Evolutionary conservation across 1,140 invertebrate genomes (phyloP).

Genomic region (Macrosteles quadrilineatus): DNA sequence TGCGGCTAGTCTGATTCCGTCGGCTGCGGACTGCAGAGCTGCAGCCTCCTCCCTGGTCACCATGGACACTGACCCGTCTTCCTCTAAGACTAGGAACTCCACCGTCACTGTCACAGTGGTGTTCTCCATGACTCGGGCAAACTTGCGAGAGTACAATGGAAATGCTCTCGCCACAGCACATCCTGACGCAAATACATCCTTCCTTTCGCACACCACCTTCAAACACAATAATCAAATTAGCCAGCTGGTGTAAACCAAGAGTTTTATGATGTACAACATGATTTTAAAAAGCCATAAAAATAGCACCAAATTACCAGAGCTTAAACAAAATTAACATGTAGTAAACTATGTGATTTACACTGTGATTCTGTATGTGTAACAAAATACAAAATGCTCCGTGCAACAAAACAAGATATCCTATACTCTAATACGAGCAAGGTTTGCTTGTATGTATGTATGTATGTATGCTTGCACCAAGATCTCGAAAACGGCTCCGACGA

Average conservation of each 20-base stretch:
- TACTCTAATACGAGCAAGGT: too few relatives aligned
- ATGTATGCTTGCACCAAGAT: too few relatives aligned
- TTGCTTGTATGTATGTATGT: too few relatives aligned
- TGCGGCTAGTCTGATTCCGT: constrained; percentile 72
- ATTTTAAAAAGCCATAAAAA: background rate
- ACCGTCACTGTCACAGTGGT: constrained; percentile 53
- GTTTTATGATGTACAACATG: background rate
- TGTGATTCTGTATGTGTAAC: too few relatives aligned
- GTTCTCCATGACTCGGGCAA: constrained; percentile 42
- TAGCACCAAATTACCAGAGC: background rate
- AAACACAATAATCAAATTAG: constrained; percentile 38
- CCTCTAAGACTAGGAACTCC: constrained; percentile 62
- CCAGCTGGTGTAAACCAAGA: too few relatives aligned
- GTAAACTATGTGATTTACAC: too few relatives aligned
- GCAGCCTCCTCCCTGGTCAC: constrained; percentile 49
- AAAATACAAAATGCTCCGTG: too few relatives aligned
- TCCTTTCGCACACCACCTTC: constrained; percentile 76
- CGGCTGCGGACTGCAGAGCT: constrained; percentile 52
- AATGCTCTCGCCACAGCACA: constrained; percentile 79
- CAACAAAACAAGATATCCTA: too few relatives aligned
- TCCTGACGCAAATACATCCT: constrained; percentile 73
- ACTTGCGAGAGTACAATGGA: constrained; percentile 71
- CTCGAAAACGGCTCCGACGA: too few relatives aligned
- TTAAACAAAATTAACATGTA: background rate
- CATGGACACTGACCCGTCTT: constrained; percentile 44